Percentiles rank a stretch among this genome's conserved stretches.
Evolutionary conservation across 2,888 invertebrate genomes (phyloP).

Genomic region (Zygaena filipendulae): DNA sequence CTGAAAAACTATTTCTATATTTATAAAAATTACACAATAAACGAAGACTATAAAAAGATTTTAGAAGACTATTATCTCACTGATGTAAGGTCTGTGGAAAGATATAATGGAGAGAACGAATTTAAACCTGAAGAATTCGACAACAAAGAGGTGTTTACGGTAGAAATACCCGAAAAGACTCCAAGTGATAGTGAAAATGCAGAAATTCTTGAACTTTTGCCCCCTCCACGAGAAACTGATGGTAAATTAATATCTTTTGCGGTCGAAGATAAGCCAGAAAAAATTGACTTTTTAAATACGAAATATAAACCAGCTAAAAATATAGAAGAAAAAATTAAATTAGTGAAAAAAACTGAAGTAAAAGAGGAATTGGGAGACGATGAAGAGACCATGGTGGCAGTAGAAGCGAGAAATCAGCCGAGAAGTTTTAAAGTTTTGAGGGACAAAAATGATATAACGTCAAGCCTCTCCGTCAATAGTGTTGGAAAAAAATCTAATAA

Average conservation of each 20-base stretch:
- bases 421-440: conserved; percentile 45
- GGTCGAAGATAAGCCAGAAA: conserved; percentile 57
- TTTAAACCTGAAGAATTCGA: conserved; percentile 31
- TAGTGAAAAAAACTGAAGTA: conserved; percentile 57
- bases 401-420: conserved; percentile 63
- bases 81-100: conserved; percentile 69
- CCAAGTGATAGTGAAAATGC: conserved; percentile 32
- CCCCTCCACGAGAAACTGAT: conserved; percentile 49
- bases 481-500: conserved; percentile 61
- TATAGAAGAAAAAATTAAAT: conserved; percentile 64
- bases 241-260: conserved; percentile 66
- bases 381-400: conserved; percentile 70
- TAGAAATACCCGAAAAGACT: conserved; percentile 37
- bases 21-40: conserved; percentile 72
- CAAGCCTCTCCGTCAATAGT: conserved; percentile 71
- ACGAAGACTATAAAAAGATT: conserved; percentile 68
- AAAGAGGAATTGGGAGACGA: conserved; percentile 58
- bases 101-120: conserved; percentile 36
- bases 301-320: conserved; percentile 57
- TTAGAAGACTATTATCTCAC: conserved; percentile 70
- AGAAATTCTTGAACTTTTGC: conserved; percentile 38
- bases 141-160: conserved; percentile 31
- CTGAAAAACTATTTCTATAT: conserved; percentile 75
- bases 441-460: conserved; percentile 62
- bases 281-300: conserved; percentile 37